Base-by-base conservation (phyloP, 2,797 vertebrate genomes). In the Danio albolineatus region DNA sequence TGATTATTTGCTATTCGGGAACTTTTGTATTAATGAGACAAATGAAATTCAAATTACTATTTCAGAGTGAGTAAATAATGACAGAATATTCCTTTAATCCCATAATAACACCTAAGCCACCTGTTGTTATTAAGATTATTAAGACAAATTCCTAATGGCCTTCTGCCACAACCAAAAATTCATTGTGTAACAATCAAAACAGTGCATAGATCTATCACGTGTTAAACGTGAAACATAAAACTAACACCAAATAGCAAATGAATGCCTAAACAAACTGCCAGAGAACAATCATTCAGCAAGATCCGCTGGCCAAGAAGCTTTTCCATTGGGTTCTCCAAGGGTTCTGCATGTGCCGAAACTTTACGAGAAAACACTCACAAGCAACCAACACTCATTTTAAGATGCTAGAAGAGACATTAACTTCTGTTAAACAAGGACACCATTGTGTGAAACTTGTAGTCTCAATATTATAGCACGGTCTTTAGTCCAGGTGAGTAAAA, bases 391-490 rank as follows among this genome's bases (percentile, higher is more conserved):
- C n/a, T 49, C 28, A 6, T 21, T 60, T 60, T 51, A 57, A 59
- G 53, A 49, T 4, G 44, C n/a, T 61, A 21, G 1, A 51, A 60
- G 38, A 41, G 7, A 43, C 46, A 8, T 41, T n/a, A 16, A 21
- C 44, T 49, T 28, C 12, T 13, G 2, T 13, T 13, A 51, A 16
- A 67, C 62, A 57, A 59, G 28, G 9, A 4, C 43, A 71, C 44
- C 10, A 43, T 17, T 61, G 91, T 92, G 88, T 93, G 90, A 90
- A 90, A 91, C 90, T 91, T 92, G 92, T 91, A 93, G 90, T 91
- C 89, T 91, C 83, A 65, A 61, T 44, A 67, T 80, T 87, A 86
- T 85, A 65, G 83, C 72, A 82, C 67, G 78, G 85, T 85, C 86
- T 87, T 85, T 38, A 66, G 81, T 66, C 3, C 10, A 43, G 67